phyloP scores from a whole-genome alignment of 1,140 invertebrate species.

The Yoshiicerus persimilis region DNA sequence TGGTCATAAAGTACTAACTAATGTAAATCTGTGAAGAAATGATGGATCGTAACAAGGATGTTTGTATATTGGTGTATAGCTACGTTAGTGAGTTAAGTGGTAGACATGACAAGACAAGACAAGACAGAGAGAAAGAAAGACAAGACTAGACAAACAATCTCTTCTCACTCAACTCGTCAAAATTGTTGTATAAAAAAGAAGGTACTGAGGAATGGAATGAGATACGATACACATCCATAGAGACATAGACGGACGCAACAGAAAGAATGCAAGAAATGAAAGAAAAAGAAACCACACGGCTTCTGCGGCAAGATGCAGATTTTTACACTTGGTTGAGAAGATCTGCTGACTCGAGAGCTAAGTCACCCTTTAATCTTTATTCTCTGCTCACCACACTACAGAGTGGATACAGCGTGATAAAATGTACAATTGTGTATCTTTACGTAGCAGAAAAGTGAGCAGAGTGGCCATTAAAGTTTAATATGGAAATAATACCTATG shows the following conservation, averaged over 20 bases:
- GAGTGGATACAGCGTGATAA: neutral
- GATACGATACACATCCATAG: neutral
- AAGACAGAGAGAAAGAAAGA: neutral
- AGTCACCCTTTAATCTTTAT: neutral
- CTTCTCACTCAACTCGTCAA: slow-evolving; percentile 19
- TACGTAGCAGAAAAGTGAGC: neutral
- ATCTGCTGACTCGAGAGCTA: neutral
- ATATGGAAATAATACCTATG: neutral
- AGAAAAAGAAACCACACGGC: slow-evolving; percentile 35
- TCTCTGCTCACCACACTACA: no score
- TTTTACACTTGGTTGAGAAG: slow-evolving; percentile 25
- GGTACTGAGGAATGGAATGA: neutral
- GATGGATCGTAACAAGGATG: neutral
- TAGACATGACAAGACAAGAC: neutral
- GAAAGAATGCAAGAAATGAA: slow-evolving; percentile 17
- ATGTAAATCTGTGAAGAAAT: neutral
- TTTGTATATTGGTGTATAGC: neutral
- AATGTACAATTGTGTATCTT: neutral
- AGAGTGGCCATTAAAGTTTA: neutral
- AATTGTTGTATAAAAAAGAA: neutral
- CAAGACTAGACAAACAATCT: neutral
- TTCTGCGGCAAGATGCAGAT: slow-evolving; percentile 33
- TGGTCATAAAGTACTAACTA: neutral
- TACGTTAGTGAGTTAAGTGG: neutral
- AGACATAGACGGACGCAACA: neutral